A percentile compares a stretch with the other conserved stretches of the same genome.
Conservation (phyloP, 2,113 vertebrate species). For the Prinia subflava region DNA sequence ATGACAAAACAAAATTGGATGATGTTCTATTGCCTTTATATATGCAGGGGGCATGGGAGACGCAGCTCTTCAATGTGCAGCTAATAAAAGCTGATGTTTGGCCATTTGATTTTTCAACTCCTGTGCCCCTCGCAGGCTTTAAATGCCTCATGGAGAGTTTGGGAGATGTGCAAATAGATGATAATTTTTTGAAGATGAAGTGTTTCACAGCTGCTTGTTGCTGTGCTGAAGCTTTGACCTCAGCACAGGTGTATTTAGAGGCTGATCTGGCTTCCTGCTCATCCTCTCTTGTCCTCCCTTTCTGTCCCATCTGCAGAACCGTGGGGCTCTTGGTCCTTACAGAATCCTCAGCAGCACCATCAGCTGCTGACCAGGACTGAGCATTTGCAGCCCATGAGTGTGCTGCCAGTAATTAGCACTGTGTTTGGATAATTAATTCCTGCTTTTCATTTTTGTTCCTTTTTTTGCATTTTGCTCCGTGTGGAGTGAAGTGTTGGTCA, state of each 20-base stretch:
- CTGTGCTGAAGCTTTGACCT: background rate
- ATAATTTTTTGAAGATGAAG: background rate
- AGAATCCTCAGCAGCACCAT: background rate
- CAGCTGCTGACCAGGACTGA: background rate
- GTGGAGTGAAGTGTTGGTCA: fast-evolving
- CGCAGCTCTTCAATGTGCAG: background rate
- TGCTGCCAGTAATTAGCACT: background rate
- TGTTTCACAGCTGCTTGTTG: background rate
- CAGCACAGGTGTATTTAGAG: background rate
- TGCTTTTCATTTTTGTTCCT: background rate
- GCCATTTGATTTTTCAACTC: background rate
- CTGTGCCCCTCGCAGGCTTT: background rate
- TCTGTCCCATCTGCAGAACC: fast-evolving
- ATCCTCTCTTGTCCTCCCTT: too few relatives aligned
- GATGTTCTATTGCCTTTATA: background rate
- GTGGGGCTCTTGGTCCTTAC: fast-evolving
- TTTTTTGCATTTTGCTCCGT: fast-evolving
- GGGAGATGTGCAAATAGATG: background rate
- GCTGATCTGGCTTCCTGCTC: background rate
- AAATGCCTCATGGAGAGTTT: background rate
- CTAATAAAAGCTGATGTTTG: background rate
- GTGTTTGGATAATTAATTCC: background rate
- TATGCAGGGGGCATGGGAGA: background rate
- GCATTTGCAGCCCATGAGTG: fast-evolving
- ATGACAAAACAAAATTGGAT: background rate